Conservation (phyloP, 2,113 vertebrate genomes). For the Bubalus kerabau region DNA sequence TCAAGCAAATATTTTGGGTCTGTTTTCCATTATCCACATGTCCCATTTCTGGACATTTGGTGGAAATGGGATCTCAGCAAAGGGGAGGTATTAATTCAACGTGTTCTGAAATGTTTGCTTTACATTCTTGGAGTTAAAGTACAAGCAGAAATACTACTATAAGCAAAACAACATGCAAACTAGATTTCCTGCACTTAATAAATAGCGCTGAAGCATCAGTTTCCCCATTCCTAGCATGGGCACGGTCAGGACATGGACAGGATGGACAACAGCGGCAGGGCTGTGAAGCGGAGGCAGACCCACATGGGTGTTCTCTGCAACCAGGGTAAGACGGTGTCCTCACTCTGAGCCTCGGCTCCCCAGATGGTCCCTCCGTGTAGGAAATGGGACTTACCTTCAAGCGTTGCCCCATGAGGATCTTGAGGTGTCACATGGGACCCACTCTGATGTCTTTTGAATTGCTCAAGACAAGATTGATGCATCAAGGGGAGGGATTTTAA, state of each 20-base stretch:
- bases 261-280: background rate
- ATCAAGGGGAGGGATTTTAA: background rate
- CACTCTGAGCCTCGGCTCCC: background rate
- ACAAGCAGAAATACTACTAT: background rate
- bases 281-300: background rate
- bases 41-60: constrained; percentile 27
- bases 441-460: background rate
- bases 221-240: constrained; percentile 66
- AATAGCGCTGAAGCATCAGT: constrained; percentile 23
- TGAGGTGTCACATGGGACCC: background rate
- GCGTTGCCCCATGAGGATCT: background rate
- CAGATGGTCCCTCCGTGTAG: background rate
- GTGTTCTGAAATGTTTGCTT: constrained; percentile 38
- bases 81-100: constrained; percentile 25
- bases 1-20: constrained; percentile 32
- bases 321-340: background rate
- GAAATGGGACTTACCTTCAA: background rate
- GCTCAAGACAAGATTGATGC: background rate
- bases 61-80: constrained; percentile 18
- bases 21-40: constrained; percentile 36
- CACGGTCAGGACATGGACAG: background rate
- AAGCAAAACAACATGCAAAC: constrained; percentile 25
- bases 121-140: constrained; percentile 17
- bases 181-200: background rate
- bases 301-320: background rate